These are phyloP conservation scores for Drosophila paranaensis DNA, from an alignment of 2,888 invertebrate species.

Conservation along the genomic window DNA sequence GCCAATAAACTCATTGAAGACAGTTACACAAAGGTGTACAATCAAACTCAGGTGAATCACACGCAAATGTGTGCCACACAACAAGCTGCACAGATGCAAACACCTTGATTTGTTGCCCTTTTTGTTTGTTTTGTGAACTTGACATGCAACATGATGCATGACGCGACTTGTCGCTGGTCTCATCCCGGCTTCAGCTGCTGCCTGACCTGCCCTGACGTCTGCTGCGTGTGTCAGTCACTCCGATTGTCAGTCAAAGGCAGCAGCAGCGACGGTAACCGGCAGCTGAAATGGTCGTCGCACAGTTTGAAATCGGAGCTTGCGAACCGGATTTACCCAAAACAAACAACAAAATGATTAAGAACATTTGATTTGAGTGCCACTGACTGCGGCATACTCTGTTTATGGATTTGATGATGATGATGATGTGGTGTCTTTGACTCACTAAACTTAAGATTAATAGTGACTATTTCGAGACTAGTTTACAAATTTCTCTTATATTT, in stretches of 20 bases:
- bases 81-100: constrained; percentile 20
- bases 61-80: constrained; percentile 57
- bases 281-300: constrained; percentile 36
- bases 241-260: constrained; percentile 50
- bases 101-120: constrained; percentile 7
- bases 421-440: too few species aligned
- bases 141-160: constrained; percentile 44
- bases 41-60: constrained; percentile 46
- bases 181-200: constrained; percentile 22
- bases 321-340: constrained; percentile 69
- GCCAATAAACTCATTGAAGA: constrained; percentile 40
- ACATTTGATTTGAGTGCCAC: background rate
- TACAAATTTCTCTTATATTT: too few species aligned
- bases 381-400: constrained; percentile 1
- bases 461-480: too few species aligned
- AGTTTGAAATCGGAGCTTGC: constrained; percentile 56
- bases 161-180: constrained; percentile 28
- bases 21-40: constrained; percentile 32
- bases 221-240: constrained; percentile 60
- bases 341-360: constrained; percentile 21
- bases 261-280: constrained; percentile 24
- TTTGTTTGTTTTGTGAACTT: constrained; percentile 40
- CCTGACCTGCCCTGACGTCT: constrained; percentile 61
- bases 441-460: background rate
- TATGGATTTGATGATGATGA: background rate